Conservation (phyloP, 2,797 vertebrate genomes). For the Sparus aurata region DNA sequence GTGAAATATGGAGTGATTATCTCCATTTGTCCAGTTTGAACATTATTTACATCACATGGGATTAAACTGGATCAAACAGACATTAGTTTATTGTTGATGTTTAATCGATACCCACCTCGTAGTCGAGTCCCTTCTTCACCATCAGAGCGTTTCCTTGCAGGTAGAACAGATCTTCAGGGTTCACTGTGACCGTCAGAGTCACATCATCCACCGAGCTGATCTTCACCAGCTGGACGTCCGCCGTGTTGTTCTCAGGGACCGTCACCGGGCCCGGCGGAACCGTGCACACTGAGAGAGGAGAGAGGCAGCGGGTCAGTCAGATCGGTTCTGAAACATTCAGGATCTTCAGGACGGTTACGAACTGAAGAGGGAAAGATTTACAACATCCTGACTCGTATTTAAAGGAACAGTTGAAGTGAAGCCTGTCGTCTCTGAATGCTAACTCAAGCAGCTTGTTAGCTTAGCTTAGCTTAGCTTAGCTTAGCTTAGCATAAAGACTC, state of each 20-base stretch:
- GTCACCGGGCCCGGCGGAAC: slow-evolving; percentile 79
- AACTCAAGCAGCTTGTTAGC: background rate
- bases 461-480: slow-evolving; percentile 10
- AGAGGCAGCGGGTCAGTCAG: background rate
- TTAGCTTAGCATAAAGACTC: slow-evolving; percentile 15
- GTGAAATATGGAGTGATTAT: background rate
- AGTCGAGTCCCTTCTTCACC: slow-evolving; percentile 85
- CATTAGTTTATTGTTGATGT: background rate
- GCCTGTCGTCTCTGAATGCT: no score
- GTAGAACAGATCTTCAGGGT: slow-evolving; percentile 84
- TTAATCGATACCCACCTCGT: slow-evolving; percentile 74
- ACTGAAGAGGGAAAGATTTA: no score
- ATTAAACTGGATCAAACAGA: background rate
- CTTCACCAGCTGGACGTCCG: slow-evolving; percentile 75
- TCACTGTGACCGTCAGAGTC: slow-evolving; percentile 73
- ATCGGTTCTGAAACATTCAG: background rate
- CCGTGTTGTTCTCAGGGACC: slow-evolving; percentile 84
- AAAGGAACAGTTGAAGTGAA: background rate
- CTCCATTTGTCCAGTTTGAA: background rate
- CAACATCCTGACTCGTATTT: background rate
- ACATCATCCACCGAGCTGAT: slow-evolving; percentile 77
- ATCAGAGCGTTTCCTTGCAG: slow-evolving; percentile 79
- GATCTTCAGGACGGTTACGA: no score
- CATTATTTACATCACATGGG: background rate
- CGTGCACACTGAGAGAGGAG: slow-evolving; percentile 77